Evolutionary conservation across 92 coral and sea anemone genomes (phyloP).

Genomic region (Umimayanthus chanpuru): DNA sequence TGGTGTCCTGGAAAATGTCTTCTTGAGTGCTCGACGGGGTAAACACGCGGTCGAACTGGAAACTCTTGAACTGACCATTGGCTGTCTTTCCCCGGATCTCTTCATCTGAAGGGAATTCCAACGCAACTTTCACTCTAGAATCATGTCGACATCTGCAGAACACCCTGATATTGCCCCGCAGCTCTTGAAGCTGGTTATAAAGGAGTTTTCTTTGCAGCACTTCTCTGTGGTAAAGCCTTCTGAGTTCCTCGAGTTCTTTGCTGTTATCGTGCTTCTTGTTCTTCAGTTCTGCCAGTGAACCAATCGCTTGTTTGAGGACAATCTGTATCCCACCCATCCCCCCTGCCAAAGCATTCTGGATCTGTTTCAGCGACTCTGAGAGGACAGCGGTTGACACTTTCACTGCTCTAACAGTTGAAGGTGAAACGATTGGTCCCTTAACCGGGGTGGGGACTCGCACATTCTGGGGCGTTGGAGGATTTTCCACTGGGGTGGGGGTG

Average conservation of each 20-base stretch:
- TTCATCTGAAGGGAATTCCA: conserved; percentile 69
- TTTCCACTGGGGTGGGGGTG: conserved; percentile 21
- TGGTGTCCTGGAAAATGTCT: conserved; percentile 78
- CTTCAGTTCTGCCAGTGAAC: conserved; percentile 34
- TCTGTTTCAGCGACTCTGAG: conserved; percentile 35
- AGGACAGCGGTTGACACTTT: conserved; percentile 37
- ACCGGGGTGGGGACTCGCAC: conserved; percentile 35
- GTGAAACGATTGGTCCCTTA: conserved; percentile 40
- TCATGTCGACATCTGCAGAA: conserved; percentile 84
- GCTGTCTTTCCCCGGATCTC: conserved; percentile 61
- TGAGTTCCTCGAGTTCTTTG: conserved; percentile 65
- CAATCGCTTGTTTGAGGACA: conserved; percentile 42
- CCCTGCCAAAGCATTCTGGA: conserved; percentile 38
- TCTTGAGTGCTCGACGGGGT: conserved; percentile 76
- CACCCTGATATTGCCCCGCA: conserved; percentile 83
- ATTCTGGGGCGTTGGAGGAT: conserved; percentile 32
- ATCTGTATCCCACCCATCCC: conserved; percentile 38
- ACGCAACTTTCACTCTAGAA: conserved; percentile 55
- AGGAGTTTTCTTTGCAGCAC: conserved; percentile 79
- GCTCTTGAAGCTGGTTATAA: conserved; percentile 80
- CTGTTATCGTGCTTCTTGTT: conserved; percentile 20
- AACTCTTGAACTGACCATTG: conserved; percentile 64
- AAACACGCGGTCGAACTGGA: conserved; percentile 79
- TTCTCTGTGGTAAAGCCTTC: conserved; percentile 74
- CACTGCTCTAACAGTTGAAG: conserved; percentile 49